These are phyloP conservation scores for Brachirus orientalis DNA, from an alignment of 2,113 vertebrate genomes.

Conservation along the genomic window DNA sequence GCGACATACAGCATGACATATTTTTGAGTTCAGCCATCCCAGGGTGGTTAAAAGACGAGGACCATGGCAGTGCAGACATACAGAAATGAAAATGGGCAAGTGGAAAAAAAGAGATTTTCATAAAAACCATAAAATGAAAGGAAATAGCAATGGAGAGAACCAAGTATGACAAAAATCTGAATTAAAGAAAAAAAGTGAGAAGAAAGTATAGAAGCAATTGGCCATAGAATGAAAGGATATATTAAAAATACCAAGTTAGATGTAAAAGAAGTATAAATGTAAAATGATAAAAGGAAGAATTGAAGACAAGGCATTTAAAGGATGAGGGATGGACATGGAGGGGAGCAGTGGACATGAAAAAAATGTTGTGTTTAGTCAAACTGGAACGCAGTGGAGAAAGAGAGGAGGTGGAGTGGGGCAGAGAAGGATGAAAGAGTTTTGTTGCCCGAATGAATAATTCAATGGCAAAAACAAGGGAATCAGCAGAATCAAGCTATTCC, in stretches of 20 bases:
- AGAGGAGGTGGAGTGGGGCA: slow-evolving; percentile 18
- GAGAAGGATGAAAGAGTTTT: slow-evolving; percentile 45
- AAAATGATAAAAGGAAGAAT: background rate
- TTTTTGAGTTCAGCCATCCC: slow-evolving; percentile 55
- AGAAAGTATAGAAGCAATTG: too few relatives aligned
- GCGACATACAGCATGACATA: slow-evolving; percentile 61
- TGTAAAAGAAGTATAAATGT: too few relatives aligned
- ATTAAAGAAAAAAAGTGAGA: slow-evolving; percentile 48
- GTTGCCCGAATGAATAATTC: slow-evolving; percentile 59
- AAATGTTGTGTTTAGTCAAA: slow-evolving; percentile 47
- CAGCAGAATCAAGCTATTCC: slow-evolving; percentile 47
- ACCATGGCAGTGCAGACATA: too few relatives aligned
- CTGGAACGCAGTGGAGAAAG: slow-evolving; percentile 29
- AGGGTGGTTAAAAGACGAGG: too few relatives aligned
- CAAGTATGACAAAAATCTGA: too few relatives aligned
- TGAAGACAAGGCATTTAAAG: slow-evolving; percentile 4
- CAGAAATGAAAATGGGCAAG: too few relatives aligned
- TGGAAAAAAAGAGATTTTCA: too few relatives aligned
- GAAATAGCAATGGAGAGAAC: too few relatives aligned
- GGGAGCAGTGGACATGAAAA: slow-evolving; percentile 31
- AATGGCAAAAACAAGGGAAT: slow-evolving; percentile 44
- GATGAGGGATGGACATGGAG: slow-evolving; percentile 22
- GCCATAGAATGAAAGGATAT: too few relatives aligned
- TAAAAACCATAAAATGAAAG: too few relatives aligned
- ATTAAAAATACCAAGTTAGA: too few relatives aligned